A percentile compares a stretch with the other conserved stretches of the same genome.
phyloP scores from a whole-genome alignment of 2,113 vertebrate genomes.

The Anolis carolinensis region DNA sequence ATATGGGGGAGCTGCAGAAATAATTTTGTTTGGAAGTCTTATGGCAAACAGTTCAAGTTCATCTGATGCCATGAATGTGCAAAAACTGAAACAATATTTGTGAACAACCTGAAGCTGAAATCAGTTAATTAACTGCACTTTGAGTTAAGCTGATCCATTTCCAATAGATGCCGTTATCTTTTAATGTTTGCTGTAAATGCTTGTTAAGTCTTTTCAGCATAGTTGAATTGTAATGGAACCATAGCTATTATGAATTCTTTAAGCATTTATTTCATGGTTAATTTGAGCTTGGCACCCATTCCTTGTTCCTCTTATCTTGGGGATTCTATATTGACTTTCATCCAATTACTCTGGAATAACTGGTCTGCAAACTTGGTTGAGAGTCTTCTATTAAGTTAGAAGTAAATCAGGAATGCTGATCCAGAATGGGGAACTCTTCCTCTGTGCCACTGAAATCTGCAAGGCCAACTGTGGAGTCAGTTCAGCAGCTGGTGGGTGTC shows the following conservation, averaged over 20 bases:
- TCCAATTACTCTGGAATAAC: not conserved
- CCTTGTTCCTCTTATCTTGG: not conserved
- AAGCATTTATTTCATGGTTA: not conserved
- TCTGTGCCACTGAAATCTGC: too few species aligned
- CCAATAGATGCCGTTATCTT: not conserved
- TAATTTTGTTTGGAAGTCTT: slow-evolving; percentile 12
- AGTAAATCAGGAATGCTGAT: not conserved
- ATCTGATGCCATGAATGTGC: not conserved
- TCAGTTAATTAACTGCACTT: not conserved
- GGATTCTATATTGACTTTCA: not conserved
- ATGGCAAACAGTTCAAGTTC: not conserved
- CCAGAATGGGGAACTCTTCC: too few species aligned
- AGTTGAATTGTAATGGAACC: not conserved
- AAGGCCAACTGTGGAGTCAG: too few species aligned
- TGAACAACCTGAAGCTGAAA: not conserved
- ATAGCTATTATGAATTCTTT: not conserved
- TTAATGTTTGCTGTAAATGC: not conserved
- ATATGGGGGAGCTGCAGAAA: slow-evolving; percentile 25
- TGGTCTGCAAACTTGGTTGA: not conserved
- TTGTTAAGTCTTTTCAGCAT: not conserved
- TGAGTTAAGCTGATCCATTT: not conserved
- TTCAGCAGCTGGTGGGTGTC: too few species aligned
- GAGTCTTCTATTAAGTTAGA: not conserved
- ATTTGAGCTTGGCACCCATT: too few species aligned
- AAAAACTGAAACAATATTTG: slow-evolving; percentile 21